Evolutionary conservation across 2,888 invertebrate species (phyloP).

Genomic region (Pomacea canaliculata): DNA sequence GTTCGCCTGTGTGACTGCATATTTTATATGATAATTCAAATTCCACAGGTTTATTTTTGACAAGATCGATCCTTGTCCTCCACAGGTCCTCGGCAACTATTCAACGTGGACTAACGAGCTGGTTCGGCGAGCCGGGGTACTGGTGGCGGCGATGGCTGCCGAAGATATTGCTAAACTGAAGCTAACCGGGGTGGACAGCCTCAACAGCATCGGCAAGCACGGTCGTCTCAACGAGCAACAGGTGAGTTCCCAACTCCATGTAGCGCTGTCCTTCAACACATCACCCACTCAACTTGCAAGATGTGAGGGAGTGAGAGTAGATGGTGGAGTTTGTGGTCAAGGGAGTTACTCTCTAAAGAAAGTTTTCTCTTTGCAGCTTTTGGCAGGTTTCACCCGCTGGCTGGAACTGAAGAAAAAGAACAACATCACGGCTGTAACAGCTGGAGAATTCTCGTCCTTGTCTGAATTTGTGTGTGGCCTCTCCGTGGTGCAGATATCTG

Average conservation of each 20-base stretch:
- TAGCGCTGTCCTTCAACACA: too few species aligned
- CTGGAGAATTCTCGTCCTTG: slow-evolving; percentile 34
- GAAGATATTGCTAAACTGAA: slow-evolving; percentile 24
- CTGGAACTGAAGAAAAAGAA: slow-evolving; percentile 26
- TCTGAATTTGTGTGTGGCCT: slow-evolving; percentile 39
- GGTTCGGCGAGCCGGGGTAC: slow-evolving; percentile 30
- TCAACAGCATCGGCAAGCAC: slow-evolving; percentile 35
- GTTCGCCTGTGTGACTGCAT: too few species aligned
- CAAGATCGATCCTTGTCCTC: too few species aligned
- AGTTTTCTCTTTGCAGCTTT: slow-evolving; percentile 26
- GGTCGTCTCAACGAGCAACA: slow-evolving; percentile 28
- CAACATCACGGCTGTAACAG: slow-evolving; percentile 23
- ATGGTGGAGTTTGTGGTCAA: too few species aligned
- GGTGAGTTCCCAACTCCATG: slow-evolving; percentile 20
- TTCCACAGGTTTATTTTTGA: too few species aligned
- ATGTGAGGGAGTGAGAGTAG: too few species aligned
- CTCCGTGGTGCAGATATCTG: slow-evolving; percentile 29
- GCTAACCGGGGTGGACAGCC: slow-evolving; percentile 32
- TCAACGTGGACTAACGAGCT: slow-evolving; percentile 28
- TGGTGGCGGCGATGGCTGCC: slow-evolving; percentile 30
- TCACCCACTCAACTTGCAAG: too few species aligned
- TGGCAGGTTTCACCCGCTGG: slow-evolving; percentile 35
- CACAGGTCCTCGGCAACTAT: slow-evolving; percentile 15
- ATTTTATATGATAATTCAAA: too few species aligned
- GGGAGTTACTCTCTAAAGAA: too few species aligned